Evolutionary conservation across 2,888 invertebrate genomes (phyloP).

Genomic region (Syrista parreyssii): DNA sequence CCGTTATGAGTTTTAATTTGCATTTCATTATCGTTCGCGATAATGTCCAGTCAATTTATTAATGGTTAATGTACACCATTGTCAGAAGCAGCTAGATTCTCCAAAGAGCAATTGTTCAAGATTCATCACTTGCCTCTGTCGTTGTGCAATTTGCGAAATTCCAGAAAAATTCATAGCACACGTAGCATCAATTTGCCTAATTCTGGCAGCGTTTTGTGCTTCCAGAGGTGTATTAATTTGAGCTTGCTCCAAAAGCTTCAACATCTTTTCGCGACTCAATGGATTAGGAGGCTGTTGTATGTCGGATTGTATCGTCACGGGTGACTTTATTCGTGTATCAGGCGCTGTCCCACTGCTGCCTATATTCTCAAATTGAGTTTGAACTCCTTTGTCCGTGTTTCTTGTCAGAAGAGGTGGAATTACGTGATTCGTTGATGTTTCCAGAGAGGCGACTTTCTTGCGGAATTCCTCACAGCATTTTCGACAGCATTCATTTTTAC

Average conservation of each 20-base stretch:
- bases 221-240: slow-evolving; percentile 54
- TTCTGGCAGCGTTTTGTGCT: slow-evolving; percentile 34
- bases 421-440: neutral
- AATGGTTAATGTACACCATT: slow-evolving; percentile 10
- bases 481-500: neutral
- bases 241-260: slow-evolving; percentile 59
- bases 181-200: slow-evolving; percentile 26
- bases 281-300: slow-evolving; percentile 1
- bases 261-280: slow-evolving; percentile 54
- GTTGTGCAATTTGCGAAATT: slow-evolving; percentile 35
- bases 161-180: slow-evolving; percentile 18
- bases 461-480: neutral
- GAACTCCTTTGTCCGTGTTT: neutral
- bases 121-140: slow-evolving; percentile 59
- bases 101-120: slow-evolving; percentile 61
- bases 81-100: slow-evolving; percentile 52
- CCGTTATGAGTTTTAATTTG: neutral
- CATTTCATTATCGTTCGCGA: neutral
- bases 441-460: neutral
- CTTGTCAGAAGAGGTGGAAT: neutral
- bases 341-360: neutral
- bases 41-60: neutral
- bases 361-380: neutral
- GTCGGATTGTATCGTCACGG: neutral
- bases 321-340: neutral